Evolutionary conservation across 1,140 invertebrate species (phyloP), one percentile per base, ranked within the genome.

Genomic region (Triops longicaudatus): DNA sequence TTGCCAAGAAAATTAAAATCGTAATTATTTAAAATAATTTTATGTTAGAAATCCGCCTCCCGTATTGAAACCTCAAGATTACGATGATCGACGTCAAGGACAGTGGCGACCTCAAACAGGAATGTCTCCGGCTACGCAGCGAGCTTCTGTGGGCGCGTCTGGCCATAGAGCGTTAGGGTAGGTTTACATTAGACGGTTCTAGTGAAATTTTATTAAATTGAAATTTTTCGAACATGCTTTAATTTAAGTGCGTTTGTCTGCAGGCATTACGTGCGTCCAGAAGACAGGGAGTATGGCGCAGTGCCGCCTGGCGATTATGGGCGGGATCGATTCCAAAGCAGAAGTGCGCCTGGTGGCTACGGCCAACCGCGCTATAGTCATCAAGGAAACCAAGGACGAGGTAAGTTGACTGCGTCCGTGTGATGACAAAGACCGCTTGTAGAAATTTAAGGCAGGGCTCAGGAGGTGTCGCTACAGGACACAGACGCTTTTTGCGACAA

Each of bases 21-120:
- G 22, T 27, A 43, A 76, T 71, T 37, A 28, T 14, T 22, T 75
- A 14, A 41, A 28, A 17, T 9, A 73, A 73, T 80, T 75, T 41
- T 78, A 72, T 79, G 79, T 77, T 76, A 87, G 87, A 31, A 88
- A 91, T 74, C 93, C 95, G 1, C 87, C 89, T 0, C 85, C 86
- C 76, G 91, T 95, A 1, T 85, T 98, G 41, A 95, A 94, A 83
- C 93, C 93, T 0, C 88, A 89, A 73, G 90, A 95, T 83, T 88
- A 73, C 91, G 82, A 88, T 90, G 82, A 87, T 87, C 79, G 87
- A 87, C 84, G 71, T 83, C 82, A 11, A 83, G 85, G 76, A 88
- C 76, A 90, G 78, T 94, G 90, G 88, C 84, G 88, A 78, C 91
- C 92, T 9, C 88, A 88, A 80, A 90, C 91, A 75, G 92, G 92